Evolutionary conservation across 2,888 invertebrate genomes (phyloP).

Genomic region (Merodon equestris): DNA sequence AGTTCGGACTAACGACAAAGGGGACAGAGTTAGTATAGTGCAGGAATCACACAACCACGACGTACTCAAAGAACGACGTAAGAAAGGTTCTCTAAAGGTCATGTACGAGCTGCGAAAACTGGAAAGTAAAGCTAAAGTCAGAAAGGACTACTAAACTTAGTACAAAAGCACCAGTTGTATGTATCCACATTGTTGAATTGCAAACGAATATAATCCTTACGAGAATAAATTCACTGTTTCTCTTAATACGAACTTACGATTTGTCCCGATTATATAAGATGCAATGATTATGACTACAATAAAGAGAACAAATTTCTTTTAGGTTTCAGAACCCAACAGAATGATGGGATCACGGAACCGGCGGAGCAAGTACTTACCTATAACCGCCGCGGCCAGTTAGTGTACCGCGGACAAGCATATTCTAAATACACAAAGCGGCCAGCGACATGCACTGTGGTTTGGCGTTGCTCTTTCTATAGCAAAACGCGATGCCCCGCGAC

Average conservation of each 20-base stretch:
- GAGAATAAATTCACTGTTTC: too few species aligned
- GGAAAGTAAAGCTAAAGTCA: slow-evolving; percentile 47
- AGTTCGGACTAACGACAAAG: slow-evolving; percentile 72
- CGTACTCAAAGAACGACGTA: slow-evolving; percentile 72
- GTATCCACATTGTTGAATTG: too few species aligned
- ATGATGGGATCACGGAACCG: background rate
- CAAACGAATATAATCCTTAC: too few species aligned
- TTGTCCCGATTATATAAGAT: too few species aligned
- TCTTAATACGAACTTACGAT: too few species aligned
- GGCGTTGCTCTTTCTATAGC: slow-evolving; percentile 75
- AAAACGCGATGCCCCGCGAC: slow-evolving; percentile 74
- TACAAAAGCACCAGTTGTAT: too few species aligned
- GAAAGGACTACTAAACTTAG: background rate
- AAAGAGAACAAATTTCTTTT: too few species aligned
- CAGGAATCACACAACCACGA: slow-evolving; percentile 73
- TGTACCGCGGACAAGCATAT: slow-evolving; percentile 74
- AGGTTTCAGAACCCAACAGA: slow-evolving; percentile 4
- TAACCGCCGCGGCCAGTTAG: slow-evolving; percentile 76
- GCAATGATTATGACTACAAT: too few species aligned
- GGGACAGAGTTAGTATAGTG: slow-evolving; percentile 73
- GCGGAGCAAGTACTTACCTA: slow-evolving; percentile 71
- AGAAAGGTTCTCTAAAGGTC: slow-evolving; percentile 74
- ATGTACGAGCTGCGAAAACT: slow-evolving; percentile 72
- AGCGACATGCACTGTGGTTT: slow-evolving; percentile 72
- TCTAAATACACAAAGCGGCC: slow-evolving; percentile 72